These are phyloP conservation scores for Mellilla xanthometata DNA, from an alignment of 2,888 invertebrate species.

Conservation along the genomic window DNA sequence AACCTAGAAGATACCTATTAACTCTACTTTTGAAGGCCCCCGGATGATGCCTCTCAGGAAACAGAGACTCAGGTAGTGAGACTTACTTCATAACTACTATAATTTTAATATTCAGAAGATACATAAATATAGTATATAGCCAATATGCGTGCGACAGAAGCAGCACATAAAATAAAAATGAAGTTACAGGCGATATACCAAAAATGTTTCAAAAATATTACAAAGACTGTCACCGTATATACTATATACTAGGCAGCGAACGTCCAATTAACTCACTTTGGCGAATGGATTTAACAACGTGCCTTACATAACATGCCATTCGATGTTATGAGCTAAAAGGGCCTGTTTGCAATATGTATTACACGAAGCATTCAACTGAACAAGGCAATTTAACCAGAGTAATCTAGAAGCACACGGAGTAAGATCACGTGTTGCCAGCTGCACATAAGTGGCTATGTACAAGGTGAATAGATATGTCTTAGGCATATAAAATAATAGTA, in stretches of 20 bases:
- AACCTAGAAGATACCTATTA: too few species aligned
- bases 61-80: too few species aligned
- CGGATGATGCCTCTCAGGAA: too few species aligned
- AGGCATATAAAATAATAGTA: too few species aligned
- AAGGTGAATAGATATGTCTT: too few species aligned
- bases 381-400: slow-evolving; percentile 52
- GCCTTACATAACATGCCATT: slow-evolving; percentile 30
- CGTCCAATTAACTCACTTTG: slow-evolving; percentile 30
- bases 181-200: neutral
- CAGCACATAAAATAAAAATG: too few species aligned
- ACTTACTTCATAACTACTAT: too few species aligned
- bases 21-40: too few species aligned
- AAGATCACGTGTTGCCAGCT: slow-evolving; percentile 33
- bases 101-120: too few species aligned
- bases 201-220: neutral
- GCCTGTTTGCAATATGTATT: slow-evolving; percentile 54
- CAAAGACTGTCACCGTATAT: slow-evolving; percentile 22
- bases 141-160: too few species aligned
- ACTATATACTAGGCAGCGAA: slow-evolving; percentile 29
- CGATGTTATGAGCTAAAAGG: slow-evolving; percentile 38
- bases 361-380: slow-evolving; percentile 52
- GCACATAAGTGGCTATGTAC: slow-evolving; percentile 7
- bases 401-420: slow-evolving; percentile 48
- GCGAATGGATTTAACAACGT: slow-evolving; percentile 20
- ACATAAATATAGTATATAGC: too few species aligned